Conservation (phyloP, 2,113 vertebrate genomes). For the Atractosteus spatula region DNA sequence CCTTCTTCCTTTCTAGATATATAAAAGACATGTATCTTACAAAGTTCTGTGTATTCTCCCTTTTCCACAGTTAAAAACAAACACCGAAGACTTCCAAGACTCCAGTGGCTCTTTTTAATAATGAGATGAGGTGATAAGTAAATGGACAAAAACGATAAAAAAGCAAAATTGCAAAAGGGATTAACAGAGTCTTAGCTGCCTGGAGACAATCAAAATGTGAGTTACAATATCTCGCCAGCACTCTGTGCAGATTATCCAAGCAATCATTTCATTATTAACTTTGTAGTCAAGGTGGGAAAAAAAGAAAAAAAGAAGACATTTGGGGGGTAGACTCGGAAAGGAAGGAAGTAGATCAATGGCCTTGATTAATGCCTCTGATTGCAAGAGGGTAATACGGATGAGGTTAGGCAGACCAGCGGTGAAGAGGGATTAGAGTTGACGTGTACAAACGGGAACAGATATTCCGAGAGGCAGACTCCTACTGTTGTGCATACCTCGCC, state of each 20-base stretch:
- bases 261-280: conserved; percentile 4
- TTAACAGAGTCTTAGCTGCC: background rate
- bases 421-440: background rate
- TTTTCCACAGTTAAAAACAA: too few species aligned
- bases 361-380: background rate
- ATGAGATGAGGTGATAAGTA: too few species aligned
- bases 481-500: background rate
- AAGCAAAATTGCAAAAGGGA: background rate
- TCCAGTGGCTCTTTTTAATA: too few species aligned
- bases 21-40: too few species aligned
- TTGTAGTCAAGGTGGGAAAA: background rate
- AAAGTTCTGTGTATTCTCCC: too few species aligned
- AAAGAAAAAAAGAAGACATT: background rate
- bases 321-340: background rate
- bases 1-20: too few species aligned
- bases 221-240: background rate
- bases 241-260: background rate
- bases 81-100: too few species aligned
- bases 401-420: background rate
- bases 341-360: background rate
- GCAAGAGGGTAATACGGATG: background rate
- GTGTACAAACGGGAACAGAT: background rate
- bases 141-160: background rate
- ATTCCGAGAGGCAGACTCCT: background rate
- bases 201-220: background rate